Base-by-base conservation (phyloP, 2,113 vertebrate species). In the Aramus guarauna region DNA sequence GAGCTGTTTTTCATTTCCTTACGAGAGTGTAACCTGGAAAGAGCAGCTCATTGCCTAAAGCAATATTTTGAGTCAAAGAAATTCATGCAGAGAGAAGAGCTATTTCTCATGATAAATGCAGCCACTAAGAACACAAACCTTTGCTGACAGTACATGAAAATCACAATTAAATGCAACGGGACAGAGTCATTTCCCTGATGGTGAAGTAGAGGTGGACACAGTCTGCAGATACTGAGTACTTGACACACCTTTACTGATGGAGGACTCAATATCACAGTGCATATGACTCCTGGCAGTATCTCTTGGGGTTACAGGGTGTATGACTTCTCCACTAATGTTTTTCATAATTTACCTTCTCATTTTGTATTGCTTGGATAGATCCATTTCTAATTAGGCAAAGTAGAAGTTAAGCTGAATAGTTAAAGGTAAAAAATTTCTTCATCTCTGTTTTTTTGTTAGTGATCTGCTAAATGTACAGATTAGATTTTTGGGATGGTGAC, bases 41-140 rank as follows among this genome's bases (percentile, higher is more conserved):
- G 90, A 91, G 92, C 12, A 78, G 53, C 24, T 85, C 19, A 9
- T 15, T 91, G 94, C 90, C 96, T 96, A 96, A 91, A 88, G 91
- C 90, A 94, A 52, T 93, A 95, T 94, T 94, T 89, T 95, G 88
- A 94, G 59, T 90, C 52, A 86, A 83, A 91, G 36, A 86, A 92
- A 88, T 67, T 59, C 59, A 89, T 73, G 64, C 83, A 86, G 72
- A 82, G 56, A 87, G 81, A 83, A 88, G 66, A 92, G 30, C 43
- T 84, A 43, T 74, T 90, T 88, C 56, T 84, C 9, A 22, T 59
- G 47, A 92, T 71, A 80, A 77, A 93, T 52, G 29, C 50, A 88
- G n/a, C 30, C 45, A 67, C 82, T 68, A 71, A 92, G 60, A 74
- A 80, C 20, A 59, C 26, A 77, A 66, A 36, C n/a, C 47, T 86